Percentiles rank a stretch among this genome's conserved stretches.
phyloP scores from a whole-genome alignment of 2,797 vertebrate genomes.

The Liasis olivaceus region DNA sequence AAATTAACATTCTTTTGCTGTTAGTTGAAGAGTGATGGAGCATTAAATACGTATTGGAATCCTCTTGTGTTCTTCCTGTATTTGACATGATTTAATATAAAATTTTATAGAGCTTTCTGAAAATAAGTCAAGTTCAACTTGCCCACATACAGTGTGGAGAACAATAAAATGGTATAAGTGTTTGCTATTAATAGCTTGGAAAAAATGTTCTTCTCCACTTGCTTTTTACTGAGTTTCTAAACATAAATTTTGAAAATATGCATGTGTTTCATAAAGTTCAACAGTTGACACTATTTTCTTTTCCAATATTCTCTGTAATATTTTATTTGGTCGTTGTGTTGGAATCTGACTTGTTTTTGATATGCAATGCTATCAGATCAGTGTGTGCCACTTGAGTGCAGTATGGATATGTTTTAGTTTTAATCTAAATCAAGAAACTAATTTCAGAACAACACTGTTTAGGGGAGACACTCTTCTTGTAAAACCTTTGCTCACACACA shows the following conservation, averaged over 20 bases:
- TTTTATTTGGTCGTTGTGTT: background rate
- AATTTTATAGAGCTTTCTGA: background rate
- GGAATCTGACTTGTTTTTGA: background rate
- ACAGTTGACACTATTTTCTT: fast-evolving
- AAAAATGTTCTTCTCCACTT: background rate
- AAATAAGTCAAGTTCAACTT: background rate
- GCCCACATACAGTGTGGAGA: background rate
- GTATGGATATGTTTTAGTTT: background rate
- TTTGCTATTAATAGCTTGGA: background rate
- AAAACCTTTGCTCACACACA: background rate
- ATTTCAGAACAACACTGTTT: background rate
- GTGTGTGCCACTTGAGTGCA: background rate
- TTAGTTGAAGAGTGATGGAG: background rate
- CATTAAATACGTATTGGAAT: slow-evolving; percentile 9
- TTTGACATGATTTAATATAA: background rate
- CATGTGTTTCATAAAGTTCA: background rate
- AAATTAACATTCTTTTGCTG: slow-evolving; percentile 6
- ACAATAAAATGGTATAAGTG: background rate
- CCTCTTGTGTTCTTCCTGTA: background rate
- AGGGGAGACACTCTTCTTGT: background rate
- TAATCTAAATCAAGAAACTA: background rate
- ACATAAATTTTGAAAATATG: background rate
- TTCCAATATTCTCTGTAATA: background rate
- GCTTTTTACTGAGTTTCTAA: slow-evolving; percentile 12
- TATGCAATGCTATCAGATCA: background rate